Evolutionary conservation across 1,140 invertebrate species (phyloP).

Genomic region (Camponotus pennsylvanicus): DNA sequence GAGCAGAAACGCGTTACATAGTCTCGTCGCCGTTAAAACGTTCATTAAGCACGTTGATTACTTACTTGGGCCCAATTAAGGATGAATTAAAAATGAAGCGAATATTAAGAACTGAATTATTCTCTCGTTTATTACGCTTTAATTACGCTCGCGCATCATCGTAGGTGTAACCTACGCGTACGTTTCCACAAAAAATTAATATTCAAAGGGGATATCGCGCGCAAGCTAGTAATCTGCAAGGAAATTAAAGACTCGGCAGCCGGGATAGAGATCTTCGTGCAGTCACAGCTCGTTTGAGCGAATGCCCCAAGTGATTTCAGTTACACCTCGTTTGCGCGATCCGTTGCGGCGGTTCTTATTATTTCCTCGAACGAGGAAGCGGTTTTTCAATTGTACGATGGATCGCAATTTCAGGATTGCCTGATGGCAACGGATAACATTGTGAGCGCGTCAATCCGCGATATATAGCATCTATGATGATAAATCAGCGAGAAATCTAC

Average conservation of each 20-base stretch:
- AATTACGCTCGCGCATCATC: conserved; percentile 43
- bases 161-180: background rate
- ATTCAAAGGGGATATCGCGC: conserved; percentile 59
- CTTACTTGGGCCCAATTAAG: conserved; percentile 17
- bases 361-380: conserved; percentile 82
- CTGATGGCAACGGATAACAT: conserved; percentile 78
- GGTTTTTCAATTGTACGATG: conserved; percentile 79
- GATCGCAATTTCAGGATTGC: conserved; percentile 71
- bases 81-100: conserved; percentile 18
- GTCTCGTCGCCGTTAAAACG: background rate
- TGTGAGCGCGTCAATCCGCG: conserved; percentile 69
- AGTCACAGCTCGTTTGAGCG: conserved; percentile 79
- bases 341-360: conserved; percentile 68
- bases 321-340: conserved; percentile 82
- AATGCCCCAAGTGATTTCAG: conserved; percentile 75
- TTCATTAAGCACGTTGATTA: background rate
- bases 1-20: background rate
- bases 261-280: conserved; percentile 72
- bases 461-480: conserved; percentile 6
- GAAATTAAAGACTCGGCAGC: conserved; percentile 66
- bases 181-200: conserved; percentile 30
- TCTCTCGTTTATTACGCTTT: conserved; percentile 40
- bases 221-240: conserved; percentile 49
- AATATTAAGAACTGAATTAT: conserved; percentile 6
- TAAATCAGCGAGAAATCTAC: conserved; percentile 24